These are phyloP conservation scores for Dasypus novemcinctus DNA, from an alignment of 2,113 vertebrate genomes.

Conservation along the genomic window DNA sequence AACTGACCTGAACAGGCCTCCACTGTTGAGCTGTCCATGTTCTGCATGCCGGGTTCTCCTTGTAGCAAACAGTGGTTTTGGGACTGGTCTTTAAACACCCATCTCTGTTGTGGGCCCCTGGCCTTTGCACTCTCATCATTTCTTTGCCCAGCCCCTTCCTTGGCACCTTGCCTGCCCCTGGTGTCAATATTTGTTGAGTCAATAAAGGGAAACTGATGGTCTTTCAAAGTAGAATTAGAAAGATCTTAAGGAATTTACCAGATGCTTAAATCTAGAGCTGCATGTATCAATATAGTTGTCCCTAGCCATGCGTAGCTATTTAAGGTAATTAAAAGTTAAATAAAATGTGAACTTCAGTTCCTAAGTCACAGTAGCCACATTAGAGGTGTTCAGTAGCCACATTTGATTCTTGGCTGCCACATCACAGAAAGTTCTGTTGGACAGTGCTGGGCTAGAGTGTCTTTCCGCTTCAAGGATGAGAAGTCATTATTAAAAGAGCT, in stretches of 20 bases:
- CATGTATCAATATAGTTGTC: no score
- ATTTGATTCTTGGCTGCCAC: not conserved
- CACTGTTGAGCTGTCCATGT: not conserved
- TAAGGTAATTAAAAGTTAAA: not conserved
- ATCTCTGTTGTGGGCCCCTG: not conserved
- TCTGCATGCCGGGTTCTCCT: not conserved
- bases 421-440: rapidly evolving
- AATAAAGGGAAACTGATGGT: not conserved
- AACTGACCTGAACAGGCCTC: not conserved
- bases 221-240: not conserved
- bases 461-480: not conserved
- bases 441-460: not conserved
- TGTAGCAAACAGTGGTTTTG: no score
- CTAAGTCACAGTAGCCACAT: not conserved
- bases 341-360: not conserved
- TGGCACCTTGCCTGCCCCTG: rapidly evolving
- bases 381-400: not conserved
- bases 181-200: no score
- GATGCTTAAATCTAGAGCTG: not conserved
- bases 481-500: not conserved
- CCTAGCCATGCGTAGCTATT: not conserved
- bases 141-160: not conserved
- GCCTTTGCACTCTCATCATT: rapidly evolving
- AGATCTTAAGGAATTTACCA: not conserved
- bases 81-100: not conserved